phyloP scores from a whole-genome alignment of 1,140 invertebrate species.

The Galendromus occidentalis region DNA sequence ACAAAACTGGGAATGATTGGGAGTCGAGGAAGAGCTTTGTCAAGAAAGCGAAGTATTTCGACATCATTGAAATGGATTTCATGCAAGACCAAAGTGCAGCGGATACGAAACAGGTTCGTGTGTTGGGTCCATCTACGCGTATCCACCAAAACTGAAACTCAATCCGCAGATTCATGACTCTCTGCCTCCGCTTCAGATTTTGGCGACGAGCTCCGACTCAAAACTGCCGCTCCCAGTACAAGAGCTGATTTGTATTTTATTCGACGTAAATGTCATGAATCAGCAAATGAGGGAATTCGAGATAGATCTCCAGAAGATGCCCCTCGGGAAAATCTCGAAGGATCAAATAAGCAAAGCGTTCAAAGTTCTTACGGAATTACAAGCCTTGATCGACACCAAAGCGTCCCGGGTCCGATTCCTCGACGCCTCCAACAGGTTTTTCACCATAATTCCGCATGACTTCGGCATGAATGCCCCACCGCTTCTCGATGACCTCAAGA shows the following conservation, averaged over 20 bases:
- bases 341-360: conserved; percentile 74
- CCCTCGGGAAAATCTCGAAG: conserved; percentile 79
- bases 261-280: conserved; percentile 80
- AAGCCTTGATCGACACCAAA: conserved; percentile 36
- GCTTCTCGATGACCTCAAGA: conserved; percentile 48
- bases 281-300: conserved; percentile 82
- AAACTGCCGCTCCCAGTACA: conserved; percentile 55
- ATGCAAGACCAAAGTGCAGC: conserved; percentile 30
- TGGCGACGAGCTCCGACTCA: conserved; percentile 31
- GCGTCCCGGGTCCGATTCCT: conserved; percentile 39
- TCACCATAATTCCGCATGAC: conserved; percentile 80
- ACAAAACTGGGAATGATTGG: conserved; percentile 73
- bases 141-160: neutral
- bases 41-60: conserved; percentile 61
- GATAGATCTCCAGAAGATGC: conserved; percentile 91
- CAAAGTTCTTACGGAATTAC: conserved; percentile 52
- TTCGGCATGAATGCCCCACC: conserved; percentile 68
- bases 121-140: neutral
- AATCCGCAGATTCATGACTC: neutral
- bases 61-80: conserved; percentile 77
- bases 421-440: conserved; percentile 75
- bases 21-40: conserved; percentile 42
- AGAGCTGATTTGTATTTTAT: conserved; percentile 61
- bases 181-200: neutral
- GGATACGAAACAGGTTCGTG: neutral